These are phyloP conservation scores for Nymphalis io DNA, from an alignment of 1,140 invertebrate genomes.

Conservation along the genomic window DNA sequence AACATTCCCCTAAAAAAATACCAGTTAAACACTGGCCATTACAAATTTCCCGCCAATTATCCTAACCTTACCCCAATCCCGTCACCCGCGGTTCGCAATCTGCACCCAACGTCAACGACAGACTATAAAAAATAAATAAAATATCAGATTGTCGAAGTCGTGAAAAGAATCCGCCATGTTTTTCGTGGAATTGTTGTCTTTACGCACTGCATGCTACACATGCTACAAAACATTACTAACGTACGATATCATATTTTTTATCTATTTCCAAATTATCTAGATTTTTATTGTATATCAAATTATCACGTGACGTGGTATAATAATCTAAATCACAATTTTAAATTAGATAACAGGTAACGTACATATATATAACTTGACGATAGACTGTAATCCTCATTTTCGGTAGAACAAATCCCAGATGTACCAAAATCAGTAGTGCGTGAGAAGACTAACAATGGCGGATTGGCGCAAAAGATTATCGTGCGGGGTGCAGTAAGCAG, in stretches of 20 bases:
- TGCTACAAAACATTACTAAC: background rate
- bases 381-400: no score
- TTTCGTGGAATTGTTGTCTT: constrained; percentile 32
- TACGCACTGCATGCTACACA: constrained; percentile 29
- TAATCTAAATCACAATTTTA: no score
- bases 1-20: constrained; percentile 13
- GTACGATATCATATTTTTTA: no score
- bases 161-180: constrained; percentile 53
- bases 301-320: no score
- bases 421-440: constrained; percentile 10
- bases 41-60: constrained; percentile 53
- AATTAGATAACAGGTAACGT: background rate
- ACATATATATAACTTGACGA: no score
- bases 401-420: background rate
- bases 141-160: constrained; percentile 69
- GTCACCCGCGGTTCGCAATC: constrained; percentile 45
- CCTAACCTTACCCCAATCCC: constrained; percentile 39
- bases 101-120: constrained; percentile 68
- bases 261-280: no score
- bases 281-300: no score
- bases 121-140: constrained; percentile 75
- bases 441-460: constrained; percentile 14
- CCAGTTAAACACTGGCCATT: constrained; percentile 19
- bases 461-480: constrained; percentile 63
- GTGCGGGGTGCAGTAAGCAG: constrained; percentile 69